These are phyloP conservation scores for Daphoenositta chrysoptera DNA, from an alignment of 2,113 vertebrate species.

Conservation along the genomic window DNA sequence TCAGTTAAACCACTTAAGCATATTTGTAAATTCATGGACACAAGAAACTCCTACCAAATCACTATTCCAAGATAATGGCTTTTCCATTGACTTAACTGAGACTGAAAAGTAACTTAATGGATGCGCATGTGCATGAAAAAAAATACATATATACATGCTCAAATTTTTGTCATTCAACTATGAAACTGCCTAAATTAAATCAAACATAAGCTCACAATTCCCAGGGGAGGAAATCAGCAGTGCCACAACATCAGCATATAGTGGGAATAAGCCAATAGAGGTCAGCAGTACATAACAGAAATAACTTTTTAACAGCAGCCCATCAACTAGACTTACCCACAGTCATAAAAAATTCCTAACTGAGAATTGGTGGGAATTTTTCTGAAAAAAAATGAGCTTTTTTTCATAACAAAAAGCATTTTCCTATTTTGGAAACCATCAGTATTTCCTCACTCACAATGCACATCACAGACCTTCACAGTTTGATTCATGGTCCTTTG, in stretches of 20 bases:
- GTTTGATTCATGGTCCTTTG: neutral
- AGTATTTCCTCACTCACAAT: neutral
- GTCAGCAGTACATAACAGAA: slow-evolving; percentile 56
- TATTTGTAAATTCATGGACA: neutral
- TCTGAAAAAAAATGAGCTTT: neutral
- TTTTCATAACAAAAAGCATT: neutral
- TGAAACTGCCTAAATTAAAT: neutral
- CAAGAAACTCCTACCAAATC: neutral
- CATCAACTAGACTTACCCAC: neutral
- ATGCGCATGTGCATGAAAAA: neutral
- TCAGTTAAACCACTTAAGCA: neutral
- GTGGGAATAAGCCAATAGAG: slow-evolving; percentile 56
- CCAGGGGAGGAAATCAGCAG: neutral
- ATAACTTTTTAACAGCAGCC: neutral
- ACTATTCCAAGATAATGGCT: neutral
- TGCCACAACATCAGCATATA: neutral
- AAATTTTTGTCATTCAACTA: neutral
- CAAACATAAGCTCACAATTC: neutral
- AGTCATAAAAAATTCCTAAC: neutral
- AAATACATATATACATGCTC: neutral
- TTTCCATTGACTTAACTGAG: neutral
- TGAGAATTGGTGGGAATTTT: neutral
- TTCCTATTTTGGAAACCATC: neutral
- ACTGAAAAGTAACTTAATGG: neutral
- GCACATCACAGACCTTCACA: neutral